A percentile compares a stretch with the other conserved stretches of the same genome.
phyloP scores from a whole-genome alignment of 2,113 vertebrate genomes.

The Thalassarche chlororhynchos region DNA sequence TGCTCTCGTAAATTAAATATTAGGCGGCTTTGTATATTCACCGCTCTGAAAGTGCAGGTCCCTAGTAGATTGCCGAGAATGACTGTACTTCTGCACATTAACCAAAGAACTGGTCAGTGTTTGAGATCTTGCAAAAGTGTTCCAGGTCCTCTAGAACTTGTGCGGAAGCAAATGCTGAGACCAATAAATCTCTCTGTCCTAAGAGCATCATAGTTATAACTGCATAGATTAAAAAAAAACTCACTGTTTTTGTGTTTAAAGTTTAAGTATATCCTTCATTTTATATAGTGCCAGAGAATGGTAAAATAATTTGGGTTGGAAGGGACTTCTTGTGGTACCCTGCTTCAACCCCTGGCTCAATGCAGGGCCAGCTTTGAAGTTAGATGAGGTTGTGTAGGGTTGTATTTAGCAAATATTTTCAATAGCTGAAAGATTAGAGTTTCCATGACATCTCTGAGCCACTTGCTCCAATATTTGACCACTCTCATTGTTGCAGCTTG shows the following conservation, averaged over 20 bases:
- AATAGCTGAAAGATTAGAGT: not conserved
- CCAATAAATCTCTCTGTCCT: not conserved
- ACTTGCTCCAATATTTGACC: not conserved
- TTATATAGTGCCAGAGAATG: not conserved
- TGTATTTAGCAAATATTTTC: not conserved
- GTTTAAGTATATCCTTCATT: not conserved
- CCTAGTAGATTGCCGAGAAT: not conserved
- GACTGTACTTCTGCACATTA: not conserved
- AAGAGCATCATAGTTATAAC: not conserved
- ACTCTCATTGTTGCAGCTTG: not conserved
- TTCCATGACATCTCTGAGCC: not conserved
- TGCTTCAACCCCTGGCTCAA: not conserved
- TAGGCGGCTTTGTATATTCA: not conserved
- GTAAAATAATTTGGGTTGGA: not conserved
- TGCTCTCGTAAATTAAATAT: not conserved
- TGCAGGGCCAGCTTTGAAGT: not conserved
- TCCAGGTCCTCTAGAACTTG: not conserved
- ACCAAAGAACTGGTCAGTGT: not conserved
- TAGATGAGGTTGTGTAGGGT: not conserved
- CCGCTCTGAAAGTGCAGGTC: not conserved
- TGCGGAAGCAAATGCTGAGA: not conserved
- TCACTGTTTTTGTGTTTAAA: not conserved
- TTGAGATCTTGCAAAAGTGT: not conserved
- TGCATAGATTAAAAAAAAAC: not conserved
- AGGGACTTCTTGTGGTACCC: not conserved